Percentiles rank a stretch among this genome's conserved stretches.
These are phyloP conservation scores for Linhomoeus sp. DNA, from an alignment of 2,888 invertebrate species.

Conservation along the genomic window DNA sequence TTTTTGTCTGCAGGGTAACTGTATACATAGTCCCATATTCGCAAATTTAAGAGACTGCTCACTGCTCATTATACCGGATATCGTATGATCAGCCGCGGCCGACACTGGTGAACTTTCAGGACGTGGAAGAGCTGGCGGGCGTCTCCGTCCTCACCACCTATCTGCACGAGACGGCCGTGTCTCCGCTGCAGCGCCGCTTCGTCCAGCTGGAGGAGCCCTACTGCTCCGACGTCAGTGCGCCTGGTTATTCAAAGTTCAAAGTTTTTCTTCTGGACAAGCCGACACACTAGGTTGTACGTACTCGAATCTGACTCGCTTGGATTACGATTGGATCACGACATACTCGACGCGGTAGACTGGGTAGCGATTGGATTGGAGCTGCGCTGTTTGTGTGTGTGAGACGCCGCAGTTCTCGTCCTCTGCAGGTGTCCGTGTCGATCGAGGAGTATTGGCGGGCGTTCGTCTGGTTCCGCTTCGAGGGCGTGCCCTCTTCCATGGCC, in stretches of 20 bases:
- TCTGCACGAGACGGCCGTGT: slow-evolving; percentile 57
- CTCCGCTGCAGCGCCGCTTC: slow-evolving; percentile 58
- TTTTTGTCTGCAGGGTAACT: neutral
- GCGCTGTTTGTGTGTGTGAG: too few relatives aligned
- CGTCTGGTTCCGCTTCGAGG: too few relatives aligned
- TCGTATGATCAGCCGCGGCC: neutral
- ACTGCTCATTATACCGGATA: neutral
- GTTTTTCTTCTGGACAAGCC: too few relatives aligned
- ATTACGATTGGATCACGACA: too few relatives aligned
- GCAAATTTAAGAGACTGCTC: neutral
- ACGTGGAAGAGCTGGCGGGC: slow-evolving; percentile 37
- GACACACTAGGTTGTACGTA: too few relatives aligned
- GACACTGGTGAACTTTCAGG: slow-evolving; percentile 2
- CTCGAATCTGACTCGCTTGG: too few relatives aligned
- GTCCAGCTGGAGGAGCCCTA: slow-evolving; percentile 59
- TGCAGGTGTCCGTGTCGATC: slow-evolving; percentile 46
- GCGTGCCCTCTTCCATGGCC: too few relatives aligned
- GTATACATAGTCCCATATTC: neutral
- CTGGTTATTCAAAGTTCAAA: neutral
- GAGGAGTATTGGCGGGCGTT: slow-evolving; percentile 61
- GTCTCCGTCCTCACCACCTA: slow-evolving; percentile 53
- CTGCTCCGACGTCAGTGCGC: slow-evolving; percentile 46
- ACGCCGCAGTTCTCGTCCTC: slow-evolving; percentile 9
- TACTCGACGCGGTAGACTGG: too few relatives aligned
- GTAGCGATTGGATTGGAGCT: too few relatives aligned